Evolutionary conservation across 2,113 vertebrate species (phyloP), one percentile per base, ranked within the genome.

Genomic region (Motacilla tschutschensis): DNA sequence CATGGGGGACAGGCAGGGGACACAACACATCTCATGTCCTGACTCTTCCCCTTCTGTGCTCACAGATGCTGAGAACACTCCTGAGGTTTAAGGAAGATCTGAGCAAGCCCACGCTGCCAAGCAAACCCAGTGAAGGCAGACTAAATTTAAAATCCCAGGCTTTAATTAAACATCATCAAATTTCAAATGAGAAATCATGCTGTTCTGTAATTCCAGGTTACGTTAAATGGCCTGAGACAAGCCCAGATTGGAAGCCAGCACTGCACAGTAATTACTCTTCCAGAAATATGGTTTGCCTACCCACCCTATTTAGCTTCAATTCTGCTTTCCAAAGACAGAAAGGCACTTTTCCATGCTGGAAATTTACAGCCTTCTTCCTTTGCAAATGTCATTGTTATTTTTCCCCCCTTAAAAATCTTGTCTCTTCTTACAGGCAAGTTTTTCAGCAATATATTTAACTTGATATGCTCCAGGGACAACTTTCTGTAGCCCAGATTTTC

Each of bases 141-240:
- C 88, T 94, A 95, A 91, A 93, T 95, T 95, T 95, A 94, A 94
- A 94, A 85, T 44, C 67, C 74, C 74, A 88, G 75, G 88, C 88
- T 90, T 94, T 91, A 94, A 96, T 93, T 91, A 90, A 95, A 84
- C 57, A 67, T 66, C 74, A 83, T 91, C 91, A 88, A 91, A 91
- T 85, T 91, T 92, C 85, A 91, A 89, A 93, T 91, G 93, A 95
- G 94, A 95, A 90, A 87, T 93, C 87, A 79, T 93, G 88, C 93
- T 95, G 92, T 80, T 90, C 93, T 87, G 69, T 95, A 95, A 95
- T 95, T 94, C 89, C 94, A 89, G 90, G 93, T 92, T 95, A 92
- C 57, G 58, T 87, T 94, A 90, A 93, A 82, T 8, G 16, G 92
- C 87, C 82, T 87, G 78, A 91, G 87, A 94, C 93, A 91, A 88